These are phyloP conservation scores for Lasiurus cinereus DNA, from an alignment of 2,113 vertebrate species.

Conservation along the genomic window DNA sequence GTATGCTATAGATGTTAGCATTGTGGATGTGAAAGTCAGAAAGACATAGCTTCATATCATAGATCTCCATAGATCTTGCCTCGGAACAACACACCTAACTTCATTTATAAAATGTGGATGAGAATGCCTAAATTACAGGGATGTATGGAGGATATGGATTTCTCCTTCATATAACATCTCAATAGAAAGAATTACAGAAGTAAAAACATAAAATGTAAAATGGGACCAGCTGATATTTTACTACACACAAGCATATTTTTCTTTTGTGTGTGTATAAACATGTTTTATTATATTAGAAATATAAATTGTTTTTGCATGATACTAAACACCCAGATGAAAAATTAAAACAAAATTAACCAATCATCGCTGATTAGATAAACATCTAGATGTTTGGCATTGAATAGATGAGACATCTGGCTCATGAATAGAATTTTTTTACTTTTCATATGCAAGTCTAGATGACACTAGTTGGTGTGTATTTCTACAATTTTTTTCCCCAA, in stretches of 20 bases:
- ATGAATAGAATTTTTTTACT: conserved; percentile 62
- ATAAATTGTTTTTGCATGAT: conserved; percentile 32
- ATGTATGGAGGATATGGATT: not conserved
- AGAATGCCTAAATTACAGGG: not conserved
- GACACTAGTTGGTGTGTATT: not conserved
- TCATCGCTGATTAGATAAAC: conserved; percentile 64
- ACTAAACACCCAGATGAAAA: conserved; percentile 56
- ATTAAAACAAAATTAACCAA: conserved; percentile 64
- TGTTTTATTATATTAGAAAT: conserved; percentile 48
- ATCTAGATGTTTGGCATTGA: conserved; percentile 60
- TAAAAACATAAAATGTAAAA: conserved; percentile 20
- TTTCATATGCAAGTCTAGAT: conserved; percentile 53
- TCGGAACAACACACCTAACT: not conserved
- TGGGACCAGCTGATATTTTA: not conserved
- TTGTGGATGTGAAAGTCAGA: not conserved
- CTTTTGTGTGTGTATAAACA: not conserved
- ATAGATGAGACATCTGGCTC: conserved; percentile 72
- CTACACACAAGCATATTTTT: not conserved
- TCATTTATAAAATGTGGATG: not conserved
- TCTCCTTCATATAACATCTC: not conserved
- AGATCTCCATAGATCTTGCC: not conserved
- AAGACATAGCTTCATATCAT: not conserved
- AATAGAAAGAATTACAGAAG: conserved; percentile 28
- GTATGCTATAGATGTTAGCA: not conserved
- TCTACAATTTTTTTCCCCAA: not conserved